These are phyloP conservation scores for Macrostomum lignano DNA, from an alignment of 1,140 invertebrate species.

Conservation along the genomic window DNA sequence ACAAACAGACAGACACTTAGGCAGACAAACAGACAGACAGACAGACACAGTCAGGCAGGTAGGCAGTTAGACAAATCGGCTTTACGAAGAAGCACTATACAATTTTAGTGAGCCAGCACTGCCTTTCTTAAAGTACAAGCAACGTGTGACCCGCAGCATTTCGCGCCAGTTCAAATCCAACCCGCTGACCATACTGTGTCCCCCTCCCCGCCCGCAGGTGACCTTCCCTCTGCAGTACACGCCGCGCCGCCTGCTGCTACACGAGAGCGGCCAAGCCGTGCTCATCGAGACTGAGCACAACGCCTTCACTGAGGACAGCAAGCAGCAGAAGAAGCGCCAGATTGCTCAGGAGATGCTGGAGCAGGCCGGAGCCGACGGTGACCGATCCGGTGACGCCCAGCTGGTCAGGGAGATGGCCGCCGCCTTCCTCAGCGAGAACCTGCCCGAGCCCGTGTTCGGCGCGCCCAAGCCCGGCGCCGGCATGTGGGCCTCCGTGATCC, in stretches of 20 bases:
- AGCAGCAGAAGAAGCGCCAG: constrained; percentile 52
- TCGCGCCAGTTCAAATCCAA: no score
- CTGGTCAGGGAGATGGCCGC: constrained; percentile 83
- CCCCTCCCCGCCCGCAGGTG: no score
- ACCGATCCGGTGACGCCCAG: constrained; percentile 46
- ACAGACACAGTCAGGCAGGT: no score
- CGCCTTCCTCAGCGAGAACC: constrained; percentile 67
- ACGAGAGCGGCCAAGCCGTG: constrained; percentile 68
- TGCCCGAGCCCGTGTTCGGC: constrained; percentile 75
- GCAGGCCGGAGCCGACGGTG: constrained; percentile 58
- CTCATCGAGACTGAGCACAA: constrained; percentile 86
- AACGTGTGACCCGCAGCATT: no score
- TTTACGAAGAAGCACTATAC: no score
- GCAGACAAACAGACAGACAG: no score
- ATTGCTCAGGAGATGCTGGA: constrained; percentile 69
- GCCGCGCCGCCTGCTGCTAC: constrained; percentile 70
- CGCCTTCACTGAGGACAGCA: constrained; percentile 83
- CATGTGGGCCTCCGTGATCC: constrained; percentile 79
- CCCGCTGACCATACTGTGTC: no score
- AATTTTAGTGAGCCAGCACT: no score
- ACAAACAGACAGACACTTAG: no score
- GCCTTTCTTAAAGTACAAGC: no score
- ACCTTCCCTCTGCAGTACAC: constrained; percentile 60
- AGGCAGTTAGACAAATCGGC: no score
- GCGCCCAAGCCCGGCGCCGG: constrained; percentile 76